Percentiles rank a stretch among this genome's conserved stretches.
These are phyloP conservation scores for Dendrocincla tyrannina DNA, from an alignment of 2,797 vertebrate species.

Conservation along the genomic window DNA sequence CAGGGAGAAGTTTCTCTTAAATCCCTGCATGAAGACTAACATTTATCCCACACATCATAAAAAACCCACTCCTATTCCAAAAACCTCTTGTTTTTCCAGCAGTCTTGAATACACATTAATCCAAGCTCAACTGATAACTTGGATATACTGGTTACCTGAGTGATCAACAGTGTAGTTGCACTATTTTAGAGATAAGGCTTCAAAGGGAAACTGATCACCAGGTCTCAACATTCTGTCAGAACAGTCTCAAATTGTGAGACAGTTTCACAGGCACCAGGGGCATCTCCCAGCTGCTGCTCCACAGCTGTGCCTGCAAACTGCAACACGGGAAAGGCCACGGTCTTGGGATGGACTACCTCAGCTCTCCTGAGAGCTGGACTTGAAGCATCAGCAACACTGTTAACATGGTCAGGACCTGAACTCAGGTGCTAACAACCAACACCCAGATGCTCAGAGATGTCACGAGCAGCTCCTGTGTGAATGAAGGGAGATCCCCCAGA, in stretches of 20 bases:
- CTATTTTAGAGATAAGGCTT: not conserved
- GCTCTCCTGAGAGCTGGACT: not conserved
- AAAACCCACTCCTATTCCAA: not conserved
- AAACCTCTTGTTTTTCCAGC: not conserved
- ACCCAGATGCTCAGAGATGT: not conserved
- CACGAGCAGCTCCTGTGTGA: not conserved
- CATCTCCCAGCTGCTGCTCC: not conserved
- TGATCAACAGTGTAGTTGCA: not conserved
- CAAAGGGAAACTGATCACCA: not conserved
- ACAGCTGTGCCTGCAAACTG: not conserved
- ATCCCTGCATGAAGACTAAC: not conserved
- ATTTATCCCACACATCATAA: not conserved
- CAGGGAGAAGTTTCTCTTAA: not conserved
- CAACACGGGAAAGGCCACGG: not conserved
- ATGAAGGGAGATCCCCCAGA: not conserved
- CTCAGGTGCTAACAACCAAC: not conserved
- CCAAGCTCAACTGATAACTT: not conserved
- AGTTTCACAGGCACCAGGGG: not conserved
- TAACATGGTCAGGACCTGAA: not conserved
- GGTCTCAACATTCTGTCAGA: not conserved
- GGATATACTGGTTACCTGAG: not conserved
- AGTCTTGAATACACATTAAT: not conserved
- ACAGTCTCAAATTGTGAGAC: not conserved
- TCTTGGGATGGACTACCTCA: not conserved
- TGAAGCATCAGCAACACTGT: not conserved